These are phyloP conservation scores for Sitta carolinensis DNA, from an alignment of 2,797 vertebrate species.

Conservation along the genomic window DNA sequence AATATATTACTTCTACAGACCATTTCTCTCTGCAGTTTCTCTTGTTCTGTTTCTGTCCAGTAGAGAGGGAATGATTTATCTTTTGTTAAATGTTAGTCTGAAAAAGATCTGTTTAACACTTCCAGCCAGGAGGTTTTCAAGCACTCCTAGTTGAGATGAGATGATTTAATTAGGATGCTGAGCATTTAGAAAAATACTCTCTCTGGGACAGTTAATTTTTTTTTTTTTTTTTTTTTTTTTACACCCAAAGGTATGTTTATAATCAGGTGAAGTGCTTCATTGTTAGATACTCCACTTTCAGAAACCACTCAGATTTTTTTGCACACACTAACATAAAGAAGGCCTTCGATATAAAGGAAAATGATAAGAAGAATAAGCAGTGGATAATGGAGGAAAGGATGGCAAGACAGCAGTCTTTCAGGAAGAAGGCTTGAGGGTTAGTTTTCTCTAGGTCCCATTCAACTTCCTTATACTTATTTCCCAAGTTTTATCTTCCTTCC, in stretches of 20 bases:
- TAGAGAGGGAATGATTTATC: constrained; percentile 31
- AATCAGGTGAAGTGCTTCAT: neutral
- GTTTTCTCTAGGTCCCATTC: neutral
- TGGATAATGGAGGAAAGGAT: neutral
- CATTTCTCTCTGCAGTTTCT: neutral
- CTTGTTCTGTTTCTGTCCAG: constrained; percentile 16
- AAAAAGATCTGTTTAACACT: constrained; percentile 54
- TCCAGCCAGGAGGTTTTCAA: constrained; percentile 42
- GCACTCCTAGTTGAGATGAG: constrained; percentile 9
- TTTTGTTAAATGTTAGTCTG: constrained; percentile 39
- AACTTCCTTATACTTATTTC: neutral
- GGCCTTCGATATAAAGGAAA: neutral
- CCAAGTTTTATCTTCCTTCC: neutral
- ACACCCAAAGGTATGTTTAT: neutral
- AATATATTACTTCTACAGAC: constrained; percentile 11
- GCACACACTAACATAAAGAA: neutral
- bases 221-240: neutral
- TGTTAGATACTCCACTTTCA: neutral
- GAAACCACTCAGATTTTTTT: neutral
- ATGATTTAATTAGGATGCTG: constrained; percentile 55
- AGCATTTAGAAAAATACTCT: constrained; percentile 23
- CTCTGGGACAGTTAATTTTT: neutral
- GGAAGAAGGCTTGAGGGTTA: neutral
- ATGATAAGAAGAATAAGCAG: neutral
- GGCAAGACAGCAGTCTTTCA: neutral